Evolutionary conservation across 2,888 invertebrate species (phyloP).

Genomic region (Parnassius glacialis): DNA sequence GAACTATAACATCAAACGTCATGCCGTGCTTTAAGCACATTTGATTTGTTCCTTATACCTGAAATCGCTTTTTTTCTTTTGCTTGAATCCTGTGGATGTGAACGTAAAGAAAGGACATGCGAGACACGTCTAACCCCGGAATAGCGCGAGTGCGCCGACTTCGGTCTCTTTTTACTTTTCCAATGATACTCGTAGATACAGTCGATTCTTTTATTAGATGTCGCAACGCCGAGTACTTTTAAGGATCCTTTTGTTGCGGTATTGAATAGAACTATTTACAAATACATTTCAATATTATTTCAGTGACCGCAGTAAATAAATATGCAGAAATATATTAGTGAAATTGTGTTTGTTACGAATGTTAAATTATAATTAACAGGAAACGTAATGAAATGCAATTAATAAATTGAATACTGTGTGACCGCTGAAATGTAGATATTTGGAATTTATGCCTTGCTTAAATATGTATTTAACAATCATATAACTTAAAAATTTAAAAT

Average conservation of each 20-base stretch:
- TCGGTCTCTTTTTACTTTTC: slow-evolving; percentile 58
- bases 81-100: slow-evolving; percentile 14
- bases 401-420: no score
- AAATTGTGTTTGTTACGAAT: no score
- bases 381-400: no score
- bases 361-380: no score
- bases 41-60: no score
- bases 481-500: no score
- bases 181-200: slow-evolving; percentile 57
- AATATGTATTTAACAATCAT: no score
- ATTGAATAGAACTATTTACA: background rate
- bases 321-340: no score
- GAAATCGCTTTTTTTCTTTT: slow-evolving; percentile 22
- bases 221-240: slow-evolving; percentile 33
- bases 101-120: slow-evolving; percentile 50
- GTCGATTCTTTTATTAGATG: slow-evolving; percentile 67
- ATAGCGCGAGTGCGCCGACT: slow-evolving; percentile 65
- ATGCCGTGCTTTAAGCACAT: no score
- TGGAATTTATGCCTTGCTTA: no score
- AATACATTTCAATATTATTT: background rate
- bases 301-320: no score
- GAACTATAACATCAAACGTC: no score
- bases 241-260: background rate
- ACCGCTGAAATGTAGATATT: background rate
- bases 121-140: slow-evolving; percentile 61